phyloP scores from a whole-genome alignment of 2,113 vertebrate species.

The Alexandromys fortis region DNA sequence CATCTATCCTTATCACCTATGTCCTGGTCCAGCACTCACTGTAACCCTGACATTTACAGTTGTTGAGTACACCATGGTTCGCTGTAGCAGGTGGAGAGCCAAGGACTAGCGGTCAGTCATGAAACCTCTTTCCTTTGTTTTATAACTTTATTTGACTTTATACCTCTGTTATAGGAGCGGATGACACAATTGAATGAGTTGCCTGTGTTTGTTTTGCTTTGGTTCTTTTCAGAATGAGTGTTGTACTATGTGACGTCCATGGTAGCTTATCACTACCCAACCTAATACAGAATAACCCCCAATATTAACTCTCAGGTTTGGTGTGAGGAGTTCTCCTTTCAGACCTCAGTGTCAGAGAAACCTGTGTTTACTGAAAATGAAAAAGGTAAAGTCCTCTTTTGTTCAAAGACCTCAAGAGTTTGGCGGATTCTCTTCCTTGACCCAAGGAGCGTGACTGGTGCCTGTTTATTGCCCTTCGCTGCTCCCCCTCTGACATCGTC shows the following conservation, averaged over 20 bases:
- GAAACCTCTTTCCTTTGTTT: neutral
- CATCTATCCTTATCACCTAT: neutral
- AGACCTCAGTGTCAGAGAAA: neutral
- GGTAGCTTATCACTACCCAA: neutral
- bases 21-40: fast-evolving
- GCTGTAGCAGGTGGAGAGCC: neutral
- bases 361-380: neutral
- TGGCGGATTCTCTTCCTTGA: neutral
- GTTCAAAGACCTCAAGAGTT: neutral
- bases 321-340: neutral
- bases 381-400: neutral
- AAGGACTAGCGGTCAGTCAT: neutral
- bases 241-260: neutral
- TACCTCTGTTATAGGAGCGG: neutral
- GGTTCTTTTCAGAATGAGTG: constrained; percentile 3
- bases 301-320: neutral
- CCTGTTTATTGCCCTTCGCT: neutral
- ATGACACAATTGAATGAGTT: neutral
- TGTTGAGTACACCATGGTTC: neutral
- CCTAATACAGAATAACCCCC: neutral
- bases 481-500: neutral
- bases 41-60: neutral
- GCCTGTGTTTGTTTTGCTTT: neutral
- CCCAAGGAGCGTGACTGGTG: neutral
- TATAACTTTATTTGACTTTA: neutral